These are phyloP conservation scores for Rhyacophila brunnea DNA, from an alignment of 1,140 invertebrate genomes.

Conservation along the genomic window DNA sequence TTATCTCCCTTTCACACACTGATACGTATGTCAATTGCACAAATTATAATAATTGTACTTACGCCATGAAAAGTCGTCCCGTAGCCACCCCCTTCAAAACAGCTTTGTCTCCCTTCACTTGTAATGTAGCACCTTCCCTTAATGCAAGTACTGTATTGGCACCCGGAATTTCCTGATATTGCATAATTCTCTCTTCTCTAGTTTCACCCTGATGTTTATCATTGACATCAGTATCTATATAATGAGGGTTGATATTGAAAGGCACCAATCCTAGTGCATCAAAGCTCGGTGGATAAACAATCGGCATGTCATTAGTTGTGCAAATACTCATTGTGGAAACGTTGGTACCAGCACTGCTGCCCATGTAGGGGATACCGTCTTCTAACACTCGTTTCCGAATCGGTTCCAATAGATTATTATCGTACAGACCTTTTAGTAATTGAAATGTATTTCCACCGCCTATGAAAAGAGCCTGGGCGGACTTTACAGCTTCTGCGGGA, in stretches of 20 bases:
- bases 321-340: constrained; percentile 75
- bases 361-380: constrained; percentile 73
- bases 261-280: constrained; percentile 71
- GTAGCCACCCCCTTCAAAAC: constrained; percentile 60
- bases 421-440: constrained; percentile 69
- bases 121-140: constrained; percentile 67
- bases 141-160: constrained; percentile 65
- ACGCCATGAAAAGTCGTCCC: constrained; percentile 67
- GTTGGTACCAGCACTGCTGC: constrained; percentile 81
- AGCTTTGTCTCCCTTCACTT: constrained; percentile 60
- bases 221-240: constrained; percentile 63
- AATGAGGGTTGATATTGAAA: constrained; percentile 87
- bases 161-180: constrained; percentile 63
- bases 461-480: constrained; percentile 71
- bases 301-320: constrained; percentile 87
- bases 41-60: constrained; percentile 39
- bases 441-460: constrained; percentile 80
- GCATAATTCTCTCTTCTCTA: constrained; percentile 67
- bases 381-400: constrained; percentile 63
- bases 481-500: constrained; percentile 57
- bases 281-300: constrained; percentile 73
- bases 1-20: background rate
- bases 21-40: background rate
- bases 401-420: constrained; percentile 62
- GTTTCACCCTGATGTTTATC: constrained; percentile 74